phyloP scores from a whole-genome alignment of 2,113 vertebrate species.

The Epinephelus moara region DNA sequence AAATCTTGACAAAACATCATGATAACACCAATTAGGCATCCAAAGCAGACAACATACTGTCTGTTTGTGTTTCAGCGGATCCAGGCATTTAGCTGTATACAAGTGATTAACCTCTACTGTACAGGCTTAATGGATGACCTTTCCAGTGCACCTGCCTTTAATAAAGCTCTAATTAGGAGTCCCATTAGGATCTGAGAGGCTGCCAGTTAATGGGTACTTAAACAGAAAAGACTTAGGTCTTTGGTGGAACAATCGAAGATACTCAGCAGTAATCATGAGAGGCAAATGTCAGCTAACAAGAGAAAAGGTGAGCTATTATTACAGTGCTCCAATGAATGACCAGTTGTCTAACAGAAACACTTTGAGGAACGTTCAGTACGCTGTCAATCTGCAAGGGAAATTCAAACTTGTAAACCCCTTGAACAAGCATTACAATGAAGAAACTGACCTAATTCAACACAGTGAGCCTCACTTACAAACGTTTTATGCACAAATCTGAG shows the following conservation, averaged over 20 bases:
- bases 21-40: constrained; percentile 10
- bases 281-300: constrained; percentile 53
- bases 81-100: background rate
- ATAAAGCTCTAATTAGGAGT: constrained; percentile 64
- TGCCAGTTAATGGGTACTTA: constrained; percentile 49
- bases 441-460: background rate
- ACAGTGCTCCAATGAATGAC: constrained; percentile 1
- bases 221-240: constrained; percentile 52
- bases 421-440: background rate
- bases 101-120: constrained; percentile 53
- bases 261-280: constrained; percentile 43
- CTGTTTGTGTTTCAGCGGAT: background rate
- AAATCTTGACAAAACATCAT: constrained; percentile 23
- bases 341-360: background rate
- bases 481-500: too few species aligned
- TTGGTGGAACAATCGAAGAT: constrained; percentile 58
- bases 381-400: background rate
- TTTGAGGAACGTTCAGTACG: background rate
- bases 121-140: constrained; percentile 60
- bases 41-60: background rate
- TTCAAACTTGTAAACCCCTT: background rate
- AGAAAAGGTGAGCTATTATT: constrained; percentile 13
- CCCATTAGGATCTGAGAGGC: constrained; percentile 48
- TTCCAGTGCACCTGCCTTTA: constrained; percentile 53
- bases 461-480: too few species aligned